These are phyloP conservation scores for Clistopyga incitator DNA, from an alignment of 2,888 invertebrate genomes.

Conservation along the genomic window DNA sequence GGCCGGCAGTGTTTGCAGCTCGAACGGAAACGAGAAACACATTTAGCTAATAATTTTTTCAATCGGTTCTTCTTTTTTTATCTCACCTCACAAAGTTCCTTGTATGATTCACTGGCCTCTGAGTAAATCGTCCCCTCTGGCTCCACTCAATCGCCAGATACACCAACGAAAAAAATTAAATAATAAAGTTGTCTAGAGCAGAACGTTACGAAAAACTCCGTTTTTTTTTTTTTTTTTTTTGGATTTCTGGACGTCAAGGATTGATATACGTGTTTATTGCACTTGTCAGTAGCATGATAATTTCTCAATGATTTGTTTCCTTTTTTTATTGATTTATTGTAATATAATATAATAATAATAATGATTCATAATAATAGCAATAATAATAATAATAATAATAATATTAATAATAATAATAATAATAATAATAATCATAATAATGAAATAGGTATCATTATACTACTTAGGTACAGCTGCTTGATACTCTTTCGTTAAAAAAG, in stretches of 20 bases:
- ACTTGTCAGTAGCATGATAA: conserved; percentile 52
- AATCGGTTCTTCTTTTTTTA: not conserved
- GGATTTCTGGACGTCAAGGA: conserved; percentile 54
- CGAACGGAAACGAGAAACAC: conserved; percentile 51
- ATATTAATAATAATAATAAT: conserved; percentile 71
- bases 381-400: conserved; percentile 69
- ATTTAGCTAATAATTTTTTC: conserved; percentile 7
- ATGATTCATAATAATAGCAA: conserved; percentile 69
- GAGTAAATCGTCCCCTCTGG: not conserved
- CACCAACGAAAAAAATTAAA: conserved; percentile 4
- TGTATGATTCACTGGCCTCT: not conserved
- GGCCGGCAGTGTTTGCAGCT: conserved; percentile 63
- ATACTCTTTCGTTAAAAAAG: conserved; percentile 77
- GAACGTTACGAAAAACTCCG: conserved; percentile 15
- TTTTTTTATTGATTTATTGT: conserved; percentile 68
- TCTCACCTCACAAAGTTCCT: conserved; percentile 1
- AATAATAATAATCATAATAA: conserved; percentile 73
- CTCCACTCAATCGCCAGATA: not conserved
- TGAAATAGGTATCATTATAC: conserved; percentile 78
- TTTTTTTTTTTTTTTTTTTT: conserved; percentile 15
- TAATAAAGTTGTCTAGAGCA: conserved; percentile 9
- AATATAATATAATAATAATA: conserved; percentile 69
- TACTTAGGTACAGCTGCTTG: conserved; percentile 83
- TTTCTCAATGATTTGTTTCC: conserved; percentile 58
- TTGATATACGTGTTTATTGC: conserved; percentile 56